Evolutionary conservation across 2,888 invertebrate species (phyloP).

Genomic region (Hyles lineata): DNA sequence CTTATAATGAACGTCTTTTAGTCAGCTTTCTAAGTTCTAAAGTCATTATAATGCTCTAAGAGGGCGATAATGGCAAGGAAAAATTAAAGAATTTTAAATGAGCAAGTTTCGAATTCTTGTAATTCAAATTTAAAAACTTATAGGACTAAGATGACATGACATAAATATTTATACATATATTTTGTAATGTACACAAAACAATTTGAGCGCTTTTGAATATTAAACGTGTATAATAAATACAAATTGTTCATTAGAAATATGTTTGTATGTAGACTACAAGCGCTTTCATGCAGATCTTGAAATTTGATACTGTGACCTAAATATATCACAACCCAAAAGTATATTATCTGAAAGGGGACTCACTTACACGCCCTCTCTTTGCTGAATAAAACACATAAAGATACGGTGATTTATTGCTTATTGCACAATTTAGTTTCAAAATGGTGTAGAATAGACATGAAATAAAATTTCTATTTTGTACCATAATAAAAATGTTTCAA

Average conservation of each 20-base stretch:
- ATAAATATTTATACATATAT: too few species aligned
- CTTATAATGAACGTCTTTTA: background rate
- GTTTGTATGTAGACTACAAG: too few species aligned
- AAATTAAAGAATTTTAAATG: background rate
- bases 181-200: too few species aligned
- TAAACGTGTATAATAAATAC: too few species aligned
- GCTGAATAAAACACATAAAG: slow-evolving; percentile 4
- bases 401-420: background rate
- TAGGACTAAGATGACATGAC: too few species aligned
- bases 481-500: background rate
- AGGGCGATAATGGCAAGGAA: background rate
- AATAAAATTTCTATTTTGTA: background rate
- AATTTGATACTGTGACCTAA: background rate
- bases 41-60: background rate
- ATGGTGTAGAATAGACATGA: background rate
- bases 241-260: too few species aligned
- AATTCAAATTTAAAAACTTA: too few species aligned
- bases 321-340: slow-evolving; percentile 1
- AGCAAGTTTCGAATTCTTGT: background rate
- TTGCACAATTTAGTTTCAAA: background rate
- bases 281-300: background rate
- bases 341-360: background rate
- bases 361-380: background rate
- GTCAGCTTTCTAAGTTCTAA: background rate
- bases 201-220: too few species aligned